These are phyloP conservation scores for Macroramphosus scolopax DNA, from an alignment of 2,797 vertebrate species.

Conservation along the genomic window DNA sequence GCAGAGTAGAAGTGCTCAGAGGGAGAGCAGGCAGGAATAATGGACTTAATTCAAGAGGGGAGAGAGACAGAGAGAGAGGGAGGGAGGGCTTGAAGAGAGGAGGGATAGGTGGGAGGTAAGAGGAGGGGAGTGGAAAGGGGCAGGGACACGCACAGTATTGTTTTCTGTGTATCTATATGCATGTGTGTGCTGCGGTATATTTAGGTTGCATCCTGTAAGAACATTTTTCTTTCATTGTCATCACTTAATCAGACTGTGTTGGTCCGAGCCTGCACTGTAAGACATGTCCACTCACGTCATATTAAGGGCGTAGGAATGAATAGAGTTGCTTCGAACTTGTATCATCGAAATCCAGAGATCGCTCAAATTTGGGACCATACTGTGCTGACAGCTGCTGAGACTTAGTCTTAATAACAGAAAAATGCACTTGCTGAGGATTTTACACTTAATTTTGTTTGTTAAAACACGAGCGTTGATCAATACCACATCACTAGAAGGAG, in stretches of 20 bases:
- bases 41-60: conserved; percentile 73
- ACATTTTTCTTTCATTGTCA: background rate
- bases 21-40: conserved; percentile 75
- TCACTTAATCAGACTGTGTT: too few species aligned
- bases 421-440: too few species aligned
- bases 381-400: background rate
- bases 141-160: conserved; percentile 32
- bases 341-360: too few species aligned
- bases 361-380: too few species aligned
- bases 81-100: conserved; percentile 46
- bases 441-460: too few species aligned
- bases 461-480: too few species aligned
- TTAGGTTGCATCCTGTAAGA: background rate
- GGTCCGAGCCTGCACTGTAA: too few species aligned
- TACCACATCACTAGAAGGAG: too few species aligned
- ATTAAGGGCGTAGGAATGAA: too few species aligned
- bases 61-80: conserved; percentile 28
- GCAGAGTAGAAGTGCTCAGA: conserved; percentile 62
- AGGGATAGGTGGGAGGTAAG: conserved; percentile 64
- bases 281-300: too few species aligned
- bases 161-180: conserved; percentile 3
- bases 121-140: conserved; percentile 57
- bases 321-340: too few species aligned
- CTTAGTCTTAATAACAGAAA: background rate
- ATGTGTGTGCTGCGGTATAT: conserved; percentile 25